phyloP scores from a whole-genome alignment of 2,113 vertebrate genomes.

The Ondatra zibethicus region DNA sequence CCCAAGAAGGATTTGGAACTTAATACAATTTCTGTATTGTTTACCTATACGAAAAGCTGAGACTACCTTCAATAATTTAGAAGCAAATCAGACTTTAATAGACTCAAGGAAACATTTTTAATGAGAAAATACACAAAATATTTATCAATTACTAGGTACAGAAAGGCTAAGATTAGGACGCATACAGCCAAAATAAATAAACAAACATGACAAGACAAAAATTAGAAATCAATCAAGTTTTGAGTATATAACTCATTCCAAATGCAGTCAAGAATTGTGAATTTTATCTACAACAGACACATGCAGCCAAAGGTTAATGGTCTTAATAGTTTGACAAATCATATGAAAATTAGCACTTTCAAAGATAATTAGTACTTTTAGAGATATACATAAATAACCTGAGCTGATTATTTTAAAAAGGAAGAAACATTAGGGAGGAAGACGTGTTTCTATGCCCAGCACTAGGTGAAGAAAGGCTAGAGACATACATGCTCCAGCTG shows the following conservation, averaged over 20 bases:
- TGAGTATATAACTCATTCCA: constrained; percentile 35
- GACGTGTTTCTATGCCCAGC: neutral
- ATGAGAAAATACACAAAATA: constrained; percentile 19
- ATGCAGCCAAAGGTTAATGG: neutral
- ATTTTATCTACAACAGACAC: constrained; percentile 16
- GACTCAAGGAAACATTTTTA: neutral
- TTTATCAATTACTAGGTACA: constrained; percentile 41
- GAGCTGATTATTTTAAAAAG: neutral
- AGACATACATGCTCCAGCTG: fast-evolving
- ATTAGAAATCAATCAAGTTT: constrained; percentile 30
- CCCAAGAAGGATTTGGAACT: neutral
- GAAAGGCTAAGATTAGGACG: neutral
- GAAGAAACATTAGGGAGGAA: neutral
- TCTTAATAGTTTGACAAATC: neutral
- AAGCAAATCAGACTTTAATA: constrained; percentile 30
- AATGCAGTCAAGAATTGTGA: constrained; percentile 32
- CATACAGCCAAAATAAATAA: constrained; percentile 34
- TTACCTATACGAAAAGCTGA: constrained; percentile 23
- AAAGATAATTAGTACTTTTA: neutral
- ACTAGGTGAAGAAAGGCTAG: neutral
- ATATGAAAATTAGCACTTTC: neutral
- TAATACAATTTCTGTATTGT: constrained; percentile 3
- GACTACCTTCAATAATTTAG: neutral
- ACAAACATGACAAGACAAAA: constrained; percentile 42
- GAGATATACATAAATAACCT: neutral